Evolutionary conservation across 2,888 invertebrate species (phyloP), one percentile per base, ranked within the genome.

Genomic region (Erynnis tages): DNA sequence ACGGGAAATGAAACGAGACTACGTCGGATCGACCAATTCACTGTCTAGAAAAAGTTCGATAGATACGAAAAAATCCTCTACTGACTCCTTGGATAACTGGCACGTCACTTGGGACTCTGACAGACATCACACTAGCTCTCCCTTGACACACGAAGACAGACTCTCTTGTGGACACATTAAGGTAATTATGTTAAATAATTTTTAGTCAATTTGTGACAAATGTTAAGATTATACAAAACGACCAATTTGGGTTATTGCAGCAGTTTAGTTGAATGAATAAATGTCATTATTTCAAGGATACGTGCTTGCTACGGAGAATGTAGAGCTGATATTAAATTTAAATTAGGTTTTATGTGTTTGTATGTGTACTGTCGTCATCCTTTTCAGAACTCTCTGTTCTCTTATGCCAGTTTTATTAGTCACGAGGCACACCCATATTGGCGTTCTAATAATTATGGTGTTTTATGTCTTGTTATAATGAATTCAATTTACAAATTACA

Each of bases 1-100:
- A 32, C 72, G 90, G 61, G 90, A 90, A 44, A 87, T 89, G 86
- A 90, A 90, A 59, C 79, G 91, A 30, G 91, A 91, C 65, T 91
- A 91, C 41, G 90, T 91, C 27, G 84, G 88, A 4, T 88, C 87
- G 1, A 79, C 75, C 37, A 81, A 76, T 60, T 83, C 85, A 0
- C 60, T 90, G 10, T 80, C 84, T 17, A 87, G 91, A 62, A 90
- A 93, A 65, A 88, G 82, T 65, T 88, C 87, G 0, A 84, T 86
- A 19, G 88, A 87, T 55, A 86, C 87, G 52, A 86, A 84, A 62
- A 89, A 88, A 57, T 89, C 88, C 49, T 94, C 94, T 0, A 92
- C 93, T 27, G 94, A 95, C 75, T 94, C 94, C 1, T 73, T 95
- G 76, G 94, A 94, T 67, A 90, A 91, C 40, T 92, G 93, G 82